Evolutionary conservation across 2,888 invertebrate species (phyloP), one percentile per base, ranked within the genome.

Genomic region (Scaptomyza caliginosa): DNA sequence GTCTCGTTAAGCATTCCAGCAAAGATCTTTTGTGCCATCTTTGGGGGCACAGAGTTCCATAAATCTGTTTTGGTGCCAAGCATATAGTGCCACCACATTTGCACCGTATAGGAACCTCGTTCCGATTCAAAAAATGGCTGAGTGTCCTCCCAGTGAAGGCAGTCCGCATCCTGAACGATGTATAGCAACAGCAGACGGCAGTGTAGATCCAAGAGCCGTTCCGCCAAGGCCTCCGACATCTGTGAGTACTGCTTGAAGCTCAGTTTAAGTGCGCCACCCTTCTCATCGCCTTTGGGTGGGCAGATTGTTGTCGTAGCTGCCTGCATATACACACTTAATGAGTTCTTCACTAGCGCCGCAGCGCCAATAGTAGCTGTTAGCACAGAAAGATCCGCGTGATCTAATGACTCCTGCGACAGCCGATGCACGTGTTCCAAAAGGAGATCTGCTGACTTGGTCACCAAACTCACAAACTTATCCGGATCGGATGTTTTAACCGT

Each of bases 81-180:
- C 91, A 96, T 95, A 86, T 96, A 96, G 19, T 96, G 92, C 96
- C 96, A 96, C 96, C 96, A 96, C 93, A 96, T 96, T 87, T 96
- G 96, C 67, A 96, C 94, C 1, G 95, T 94, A 36, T 96, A 96
- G 3, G 96, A 96, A 3, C 96, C 96, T 11, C 95, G 92, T 88
- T 96, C 95, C 0, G 94, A 94, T 89, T 95, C 95, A 78, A 94
- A 95, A 81, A 95, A 95, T 0, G 94, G 92, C 0, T 92, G 91
- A 38, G 93, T 93, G 60, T 93, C 94, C 74, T 95, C 94, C 93
- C 96, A 96, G 67, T 95, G 93, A 32, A 96, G 92, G 0, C 95
- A 95, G 26, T 96, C 96, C 0, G 95, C 94, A 90, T 96, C 96
- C 90, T 96, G 96, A 8, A 96, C 92, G 49, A 96, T 95, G 77